Evolutionary conservation across 2,113 vertebrate genomes (phyloP), one percentile per base, ranked within the genome.

Genomic region (Chaetodon trifascialis): DNA sequence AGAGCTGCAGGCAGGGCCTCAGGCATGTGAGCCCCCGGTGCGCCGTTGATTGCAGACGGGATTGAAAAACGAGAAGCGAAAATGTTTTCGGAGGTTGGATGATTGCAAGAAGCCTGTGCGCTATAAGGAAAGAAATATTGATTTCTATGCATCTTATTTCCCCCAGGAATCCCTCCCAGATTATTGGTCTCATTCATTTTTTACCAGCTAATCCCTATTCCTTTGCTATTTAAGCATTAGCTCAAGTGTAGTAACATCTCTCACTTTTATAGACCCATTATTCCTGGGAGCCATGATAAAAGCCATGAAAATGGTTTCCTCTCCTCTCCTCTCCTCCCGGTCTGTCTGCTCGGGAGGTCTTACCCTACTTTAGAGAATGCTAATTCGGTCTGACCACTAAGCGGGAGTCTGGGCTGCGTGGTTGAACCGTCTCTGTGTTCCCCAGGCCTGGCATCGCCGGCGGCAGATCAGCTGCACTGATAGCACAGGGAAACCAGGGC

Each of bases 381-480:
- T 94, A 93, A 94, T 93, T 87, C 89, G 44, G 63, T 91, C 73
- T 91, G 93, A 94, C 89, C 89, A 79, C 88, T 67, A 59, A 92
- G 91, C 85, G 77, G 89, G 86, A 89, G 89, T 76, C 86, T 86
- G 83, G 86, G 88, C 84, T 87, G 83, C 40, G 85, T 76, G 89
- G 89, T 87, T 92, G 88, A 92, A 93, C 91, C 82, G 90, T 87
- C 88, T 90, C 84, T 81, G 89, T 90, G 86, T 91, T 89, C 88
- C 68, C 66, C 52, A 2, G 47, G 84, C 82, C 86, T 87, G 89
- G 87, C 92, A 52, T 89, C 69, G 88, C 93, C 73, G 56, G 74
- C 76, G 81, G 91, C 92, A 91, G 90, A 91, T 94, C 91, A 92
- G 90, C 89, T 93, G 88, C 88, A 69, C 88, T 66, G 90, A 91